Percentiles rank a stretch among this genome's conserved stretches.
Conservation (phyloP, 2,888 invertebrate genomes). For the Molorchus minor region DNA sequence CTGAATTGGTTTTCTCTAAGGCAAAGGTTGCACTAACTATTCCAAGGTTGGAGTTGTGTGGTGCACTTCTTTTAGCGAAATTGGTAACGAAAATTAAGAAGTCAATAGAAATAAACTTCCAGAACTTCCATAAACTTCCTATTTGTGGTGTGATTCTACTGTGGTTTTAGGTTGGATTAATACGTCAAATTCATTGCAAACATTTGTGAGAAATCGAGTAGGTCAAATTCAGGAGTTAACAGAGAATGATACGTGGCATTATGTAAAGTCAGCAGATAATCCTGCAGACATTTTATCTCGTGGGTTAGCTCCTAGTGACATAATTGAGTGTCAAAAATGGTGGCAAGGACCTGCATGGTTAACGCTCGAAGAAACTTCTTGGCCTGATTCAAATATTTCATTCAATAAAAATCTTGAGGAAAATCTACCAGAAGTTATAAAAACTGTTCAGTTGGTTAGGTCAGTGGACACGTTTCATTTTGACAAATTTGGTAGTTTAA, state of each 20-base stretch:
- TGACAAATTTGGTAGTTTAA: not conserved
- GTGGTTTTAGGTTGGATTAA: constrained; percentile 2
- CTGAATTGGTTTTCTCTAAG: constrained; percentile 19
- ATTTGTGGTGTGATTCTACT: constrained; percentile 23
- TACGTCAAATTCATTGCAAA: not conserved
- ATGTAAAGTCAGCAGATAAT: not conserved
- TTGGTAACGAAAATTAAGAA: no score
- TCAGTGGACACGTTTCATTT: not conserved
- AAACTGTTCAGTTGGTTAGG: not conserved
- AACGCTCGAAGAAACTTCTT: not conserved
- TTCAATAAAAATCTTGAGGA: not conserved
- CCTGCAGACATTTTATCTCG: not conserved
- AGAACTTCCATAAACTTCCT: no score
- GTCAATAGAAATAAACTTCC: not conserved
- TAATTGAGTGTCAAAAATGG: constrained; percentile 2
- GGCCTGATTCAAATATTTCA: not conserved
- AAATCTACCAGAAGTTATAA: not conserved
- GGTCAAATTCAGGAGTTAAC: constrained; percentile 3
- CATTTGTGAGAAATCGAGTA: constrained; percentile 6
- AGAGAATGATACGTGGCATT: not conserved
- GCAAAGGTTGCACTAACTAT: constrained; percentile 24
- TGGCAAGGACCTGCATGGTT: constrained; percentile 15
- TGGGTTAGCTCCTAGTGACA: not conserved
- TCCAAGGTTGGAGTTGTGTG: constrained; percentile 23
- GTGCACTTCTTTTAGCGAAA: constrained; percentile 7